Conservation (phyloP, 2,797 vertebrate species). For the Xiphorhynchus erythropygius region DNA sequence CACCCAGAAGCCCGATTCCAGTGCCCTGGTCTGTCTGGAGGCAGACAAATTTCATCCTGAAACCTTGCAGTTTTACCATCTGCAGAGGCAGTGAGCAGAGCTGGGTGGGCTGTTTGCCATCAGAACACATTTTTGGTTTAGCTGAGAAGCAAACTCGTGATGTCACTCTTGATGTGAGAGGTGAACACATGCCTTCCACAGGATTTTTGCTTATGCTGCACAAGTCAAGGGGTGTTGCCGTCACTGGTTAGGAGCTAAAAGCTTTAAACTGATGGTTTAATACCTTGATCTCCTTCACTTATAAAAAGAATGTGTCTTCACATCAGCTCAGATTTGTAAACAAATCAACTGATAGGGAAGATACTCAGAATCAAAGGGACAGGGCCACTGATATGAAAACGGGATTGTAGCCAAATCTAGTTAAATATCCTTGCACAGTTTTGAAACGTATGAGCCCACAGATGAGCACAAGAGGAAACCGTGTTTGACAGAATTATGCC, state of each 20-base stretch:
- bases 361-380: conserved; percentile 26
- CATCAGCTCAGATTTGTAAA: conserved; percentile 59
- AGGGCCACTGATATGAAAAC: neutral
- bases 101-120: conserved; percentile 60
- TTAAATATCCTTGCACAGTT: neutral
- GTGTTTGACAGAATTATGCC: neutral
- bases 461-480: neutral
- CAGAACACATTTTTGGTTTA: conserved; percentile 55
- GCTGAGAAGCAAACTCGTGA: conserved; percentile 62
- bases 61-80: conserved; percentile 67
- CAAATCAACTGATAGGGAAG: conserved; percentile 56
- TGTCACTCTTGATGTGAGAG: conserved; percentile 62
- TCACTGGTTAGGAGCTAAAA: conserved; percentile 54
- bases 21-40: conserved; percentile 32
- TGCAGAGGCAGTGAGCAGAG: conserved; percentile 60
- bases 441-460: neutral
- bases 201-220: conserved; percentile 48
- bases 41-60: conserved; percentile 56
- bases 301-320: conserved; percentile 29
- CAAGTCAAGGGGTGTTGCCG: conserved; percentile 51
- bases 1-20: conserved; percentile 2
- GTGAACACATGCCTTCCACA: conserved; percentile 57
- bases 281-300: conserved; percentile 57
- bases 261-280: conserved; percentile 63
- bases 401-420: neutral